phyloP scores from a whole-genome alignment of 2,113 vertebrate species.

The Marcusenius ussheri region DNA sequence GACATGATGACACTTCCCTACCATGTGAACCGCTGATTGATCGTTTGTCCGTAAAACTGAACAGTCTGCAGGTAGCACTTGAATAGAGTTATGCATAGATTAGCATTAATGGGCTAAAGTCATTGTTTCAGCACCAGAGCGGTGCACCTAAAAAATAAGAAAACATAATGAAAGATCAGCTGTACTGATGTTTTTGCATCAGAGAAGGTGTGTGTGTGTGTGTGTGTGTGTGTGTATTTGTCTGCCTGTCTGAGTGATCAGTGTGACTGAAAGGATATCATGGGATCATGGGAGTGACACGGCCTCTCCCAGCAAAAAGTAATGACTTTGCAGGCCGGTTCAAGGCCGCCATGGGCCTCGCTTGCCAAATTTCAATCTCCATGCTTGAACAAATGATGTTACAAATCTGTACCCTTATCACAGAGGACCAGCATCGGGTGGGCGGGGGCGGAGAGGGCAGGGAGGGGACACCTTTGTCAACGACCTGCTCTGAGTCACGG shows the following conservation, averaged over 20 bases:
- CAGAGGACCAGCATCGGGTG: constrained; percentile 26
- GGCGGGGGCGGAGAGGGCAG: constrained; percentile 25
- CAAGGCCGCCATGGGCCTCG: constrained; percentile 51
- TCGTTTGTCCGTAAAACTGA: not conserved
- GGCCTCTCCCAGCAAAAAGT: constrained; percentile 37
- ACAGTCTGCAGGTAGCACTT: not conserved
- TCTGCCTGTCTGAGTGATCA: constrained; percentile 9
- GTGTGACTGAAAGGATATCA: constrained; percentile 47
- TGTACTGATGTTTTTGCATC: not conserved
- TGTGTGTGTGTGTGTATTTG: not conserved
- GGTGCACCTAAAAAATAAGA: not conserved
- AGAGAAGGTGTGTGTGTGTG: not conserved
- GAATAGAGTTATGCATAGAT: not conserved
- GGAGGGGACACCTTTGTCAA: not conserved
- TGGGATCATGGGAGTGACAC: constrained; percentile 46
- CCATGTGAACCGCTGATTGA: not conserved
- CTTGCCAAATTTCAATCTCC: constrained; percentile 50
- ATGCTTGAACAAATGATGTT: constrained; percentile 49
- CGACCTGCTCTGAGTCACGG: not conserved
- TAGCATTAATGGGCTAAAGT: not conserved
- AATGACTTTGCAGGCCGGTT: constrained; percentile 59
- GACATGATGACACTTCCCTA: not conserved
- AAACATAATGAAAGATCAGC: not conserved
- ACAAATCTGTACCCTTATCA: constrained; percentile 48
- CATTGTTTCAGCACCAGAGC: not conserved